phyloP scores from a whole-genome alignment of 2,113 vertebrate genomes.

The Odontophorus gujanensis region DNA sequence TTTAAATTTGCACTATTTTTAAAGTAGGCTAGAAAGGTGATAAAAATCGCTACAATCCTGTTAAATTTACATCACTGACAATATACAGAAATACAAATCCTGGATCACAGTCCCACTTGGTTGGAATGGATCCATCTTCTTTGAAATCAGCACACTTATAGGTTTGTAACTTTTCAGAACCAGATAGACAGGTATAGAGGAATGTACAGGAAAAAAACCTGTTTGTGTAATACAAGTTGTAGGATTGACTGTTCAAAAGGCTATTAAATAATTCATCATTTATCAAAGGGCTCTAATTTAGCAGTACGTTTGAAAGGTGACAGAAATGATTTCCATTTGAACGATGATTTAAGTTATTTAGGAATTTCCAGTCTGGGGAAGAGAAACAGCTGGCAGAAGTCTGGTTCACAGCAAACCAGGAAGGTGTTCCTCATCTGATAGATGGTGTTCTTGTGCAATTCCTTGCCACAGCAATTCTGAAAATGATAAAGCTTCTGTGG shows the following conservation, averaged over 20 bases:
- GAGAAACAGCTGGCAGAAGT: neutral
- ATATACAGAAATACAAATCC: neutral
- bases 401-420: neutral
- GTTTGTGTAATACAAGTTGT: neutral
- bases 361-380: neutral
- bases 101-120: neutral
- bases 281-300: neutral
- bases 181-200: neutral
- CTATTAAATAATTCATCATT: neutral
- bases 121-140: neutral
- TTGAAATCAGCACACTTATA: neutral
- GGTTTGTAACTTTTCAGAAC: neutral
- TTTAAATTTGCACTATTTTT: neutral
- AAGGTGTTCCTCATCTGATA: neutral
- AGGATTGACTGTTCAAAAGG: neutral
- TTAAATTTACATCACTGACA: neutral
- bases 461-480: fast-evolving
- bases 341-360: neutral
- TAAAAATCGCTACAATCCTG: neutral
- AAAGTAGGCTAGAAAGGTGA: neutral
- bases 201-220: neutral
- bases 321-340: neutral
- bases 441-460: neutral
- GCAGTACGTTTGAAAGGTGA: neutral
- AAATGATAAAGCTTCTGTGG: neutral